These are phyloP conservation scores for Phyllostomus discolor DNA, from an alignment of 2,113 vertebrate genomes.

Conservation along the genomic window DNA sequence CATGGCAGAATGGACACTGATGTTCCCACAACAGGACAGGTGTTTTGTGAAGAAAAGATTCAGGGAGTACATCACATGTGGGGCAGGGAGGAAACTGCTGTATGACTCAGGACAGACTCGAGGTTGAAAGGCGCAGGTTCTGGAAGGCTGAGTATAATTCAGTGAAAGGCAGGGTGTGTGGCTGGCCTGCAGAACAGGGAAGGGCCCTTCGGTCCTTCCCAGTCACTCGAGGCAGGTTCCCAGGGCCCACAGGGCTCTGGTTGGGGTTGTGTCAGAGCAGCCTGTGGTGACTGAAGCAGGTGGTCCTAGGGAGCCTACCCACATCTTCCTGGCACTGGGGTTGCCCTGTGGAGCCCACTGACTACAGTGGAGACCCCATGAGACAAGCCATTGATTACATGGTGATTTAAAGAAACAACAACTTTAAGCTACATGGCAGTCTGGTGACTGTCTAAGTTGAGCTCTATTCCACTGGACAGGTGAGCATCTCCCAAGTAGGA, in stretches of 20 bases:
- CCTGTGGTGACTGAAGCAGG: neutral
- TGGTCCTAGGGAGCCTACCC: neutral
- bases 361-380: neutral
- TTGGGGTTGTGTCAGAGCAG: neutral
- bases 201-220: neutral
- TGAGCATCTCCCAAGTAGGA: neutral
- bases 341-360: neutral
- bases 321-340: neutral
- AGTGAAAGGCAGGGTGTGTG: neutral
- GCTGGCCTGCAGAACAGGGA: neutral
- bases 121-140: neutral
- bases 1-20: accelerated
- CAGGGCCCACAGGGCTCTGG: neutral
- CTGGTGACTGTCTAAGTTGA: neutral
- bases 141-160: neutral
- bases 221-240: neutral
- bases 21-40: neutral
- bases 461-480: neutral
- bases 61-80: neutral
- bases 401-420: neutral
- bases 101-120: neutral
- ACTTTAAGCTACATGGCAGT: neutral
- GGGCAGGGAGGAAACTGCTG: neutral
- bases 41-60: neutral
- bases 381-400: neutral